A percentile compares a stretch with the other conserved stretches of the same genome.
phyloP scores from a whole-genome alignment of 2,888 invertebrate genomes.

The Prosapia bicincta region DNA sequence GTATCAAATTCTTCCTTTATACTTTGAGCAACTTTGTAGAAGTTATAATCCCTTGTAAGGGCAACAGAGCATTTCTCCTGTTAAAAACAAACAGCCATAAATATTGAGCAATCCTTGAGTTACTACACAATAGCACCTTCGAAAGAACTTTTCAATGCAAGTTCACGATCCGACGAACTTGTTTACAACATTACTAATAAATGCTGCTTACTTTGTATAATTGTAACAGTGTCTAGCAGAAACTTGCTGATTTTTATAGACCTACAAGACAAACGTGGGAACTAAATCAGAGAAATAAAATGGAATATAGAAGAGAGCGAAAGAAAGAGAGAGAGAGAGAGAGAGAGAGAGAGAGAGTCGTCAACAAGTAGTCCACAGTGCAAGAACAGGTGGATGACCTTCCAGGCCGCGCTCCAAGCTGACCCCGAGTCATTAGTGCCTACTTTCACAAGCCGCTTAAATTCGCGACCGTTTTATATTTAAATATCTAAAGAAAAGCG shows the following conservation, averaged over 20 bases:
- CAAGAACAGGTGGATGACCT: background rate
- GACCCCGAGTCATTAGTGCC: background rate
- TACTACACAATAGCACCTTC: no score
- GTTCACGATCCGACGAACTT: no score
- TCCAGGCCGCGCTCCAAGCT: background rate
- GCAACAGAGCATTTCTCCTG: no score
- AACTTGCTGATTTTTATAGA: background rate
- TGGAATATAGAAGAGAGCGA: no score
- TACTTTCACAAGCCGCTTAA: background rate
- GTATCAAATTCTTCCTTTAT: no score
- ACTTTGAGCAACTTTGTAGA: no score
- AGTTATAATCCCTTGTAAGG: no score
- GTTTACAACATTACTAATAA: no score
- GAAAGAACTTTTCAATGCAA: no score
- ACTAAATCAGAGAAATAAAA: background rate
- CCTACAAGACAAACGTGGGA: background rate
- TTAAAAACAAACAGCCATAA: no score
- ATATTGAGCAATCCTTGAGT: no score
- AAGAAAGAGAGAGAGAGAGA: background rate
- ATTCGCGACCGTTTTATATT: background rate
- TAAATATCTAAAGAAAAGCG: background rate
- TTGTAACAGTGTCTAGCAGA: background rate
- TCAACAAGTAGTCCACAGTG: background rate
- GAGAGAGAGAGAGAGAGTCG: background rate
- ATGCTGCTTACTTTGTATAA: background rate